Base-by-base conservation (phyloP, 2,113 vertebrate genomes). In the Baryphthengus martii region DNA sequence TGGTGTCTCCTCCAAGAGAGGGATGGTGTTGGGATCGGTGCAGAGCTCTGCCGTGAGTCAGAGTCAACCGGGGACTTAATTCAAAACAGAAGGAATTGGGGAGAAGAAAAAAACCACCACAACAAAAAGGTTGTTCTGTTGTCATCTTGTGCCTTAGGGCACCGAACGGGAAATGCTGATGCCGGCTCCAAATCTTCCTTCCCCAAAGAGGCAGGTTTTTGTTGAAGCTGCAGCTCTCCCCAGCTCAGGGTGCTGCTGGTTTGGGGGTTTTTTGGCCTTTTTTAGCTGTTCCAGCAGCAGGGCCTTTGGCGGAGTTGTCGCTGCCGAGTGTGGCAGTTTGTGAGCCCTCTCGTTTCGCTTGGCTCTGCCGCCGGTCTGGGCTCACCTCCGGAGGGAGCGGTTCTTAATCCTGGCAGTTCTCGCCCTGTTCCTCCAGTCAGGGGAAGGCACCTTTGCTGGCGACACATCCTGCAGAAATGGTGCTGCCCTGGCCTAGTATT, bases 291-390 rank as follows among this genome's bases (percentile, higher is more conserved):
- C 31, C 37, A 80, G 47, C 63, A 74, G 61, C 62, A 67, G 40
- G 28, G 14, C 37, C 35, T 50, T 13, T 9, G 61, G 33, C 7
- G 2, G 5, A 45, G 44, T 9, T 35, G 50, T 37, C 45, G 1
- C 62, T 47, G 39, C 62, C 39, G 28, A 11, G 13, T 23, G 55
- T 71, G 68, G 40, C 68, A 2, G 0, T 37, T 29, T 35, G 39
- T 25, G 62, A 49, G 15, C 11, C 16, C 11, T 59, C 40, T 44
- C 0, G 4, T 49, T 65, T 7, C 2, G 2, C 71, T 52, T 33
- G 12, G 47, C 29, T 42, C 42, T 28, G 71, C 29, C 56, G 55
- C 72, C 7, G 0, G 1, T 1, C 28, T 1, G 39, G 44, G 4
- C 39, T 17, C 42, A 50, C 31, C 5, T 29, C 3, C 6, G 44